Conservation (phyloP, 2,797 vertebrate species). For the Crocodylus rhombifer region DNA sequence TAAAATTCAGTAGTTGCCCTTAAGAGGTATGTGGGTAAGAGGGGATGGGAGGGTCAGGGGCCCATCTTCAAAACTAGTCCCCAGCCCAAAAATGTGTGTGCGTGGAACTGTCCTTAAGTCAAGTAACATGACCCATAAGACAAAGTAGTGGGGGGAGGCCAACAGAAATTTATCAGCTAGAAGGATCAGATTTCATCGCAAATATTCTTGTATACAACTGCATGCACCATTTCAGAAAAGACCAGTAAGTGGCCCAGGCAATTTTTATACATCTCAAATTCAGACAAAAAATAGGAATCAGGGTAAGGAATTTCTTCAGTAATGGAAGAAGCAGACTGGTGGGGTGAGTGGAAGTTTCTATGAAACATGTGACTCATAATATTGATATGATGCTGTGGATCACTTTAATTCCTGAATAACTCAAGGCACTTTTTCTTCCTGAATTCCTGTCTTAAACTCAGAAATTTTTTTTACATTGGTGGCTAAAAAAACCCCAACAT, state of each 20-base stretch:
- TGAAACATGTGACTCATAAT: fast-evolving
- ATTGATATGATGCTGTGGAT: fast-evolving
- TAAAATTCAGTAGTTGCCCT: too few relatives aligned
- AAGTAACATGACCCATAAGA: not conserved
- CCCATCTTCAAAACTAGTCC: too few relatives aligned
- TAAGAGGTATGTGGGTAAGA: too few relatives aligned
- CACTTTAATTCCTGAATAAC: not conserved
- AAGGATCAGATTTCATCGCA: not conserved
- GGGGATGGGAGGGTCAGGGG: too few relatives aligned
- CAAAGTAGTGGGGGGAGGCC: not conserved
- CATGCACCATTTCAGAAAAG: not conserved
- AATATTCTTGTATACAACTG: too few relatives aligned
- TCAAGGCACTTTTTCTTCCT: not conserved
- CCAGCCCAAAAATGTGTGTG: too few relatives aligned
- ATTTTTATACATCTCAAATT: fast-evolving
- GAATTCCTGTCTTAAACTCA: not conserved
- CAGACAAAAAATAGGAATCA: not conserved
- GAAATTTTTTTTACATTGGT: not conserved
- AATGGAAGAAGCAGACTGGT: not conserved
- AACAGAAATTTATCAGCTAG: not conserved
- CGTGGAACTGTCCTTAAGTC: fast-evolving
- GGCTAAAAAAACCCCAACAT: not conserved
- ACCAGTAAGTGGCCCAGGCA: not conserved
- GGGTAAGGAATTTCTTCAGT: not conserved
- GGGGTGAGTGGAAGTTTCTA: not conserved